Percentiles rank a stretch among this genome's conserved stretches.
Evolutionary conservation across 2,888 invertebrate genomes (phyloP).

Genomic region (Sinodicranocentrus sp.): DNA sequence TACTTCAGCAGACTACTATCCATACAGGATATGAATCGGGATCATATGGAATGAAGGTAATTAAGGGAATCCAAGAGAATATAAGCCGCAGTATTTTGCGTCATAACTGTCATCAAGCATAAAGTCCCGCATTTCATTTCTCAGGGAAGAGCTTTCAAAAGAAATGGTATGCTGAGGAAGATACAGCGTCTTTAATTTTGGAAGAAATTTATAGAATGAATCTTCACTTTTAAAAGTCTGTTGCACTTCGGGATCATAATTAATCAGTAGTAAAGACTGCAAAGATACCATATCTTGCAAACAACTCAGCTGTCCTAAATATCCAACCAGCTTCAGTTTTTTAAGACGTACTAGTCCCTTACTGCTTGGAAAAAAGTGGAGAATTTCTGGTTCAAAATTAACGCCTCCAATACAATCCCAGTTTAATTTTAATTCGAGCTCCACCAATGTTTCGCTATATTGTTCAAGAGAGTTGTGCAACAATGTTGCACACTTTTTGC

Average conservation of each 20-base stretch:
- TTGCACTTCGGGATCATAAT: conserved; percentile 23
- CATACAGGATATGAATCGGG: not conserved
- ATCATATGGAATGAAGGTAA: not conserved
- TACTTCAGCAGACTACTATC: not conserved
- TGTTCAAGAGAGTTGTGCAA: conserved; percentile 22
- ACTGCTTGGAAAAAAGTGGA: conserved; percentile 39
- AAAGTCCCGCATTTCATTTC: conserved; percentile 28
- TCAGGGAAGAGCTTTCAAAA: not conserved
- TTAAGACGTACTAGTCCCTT: not conserved
- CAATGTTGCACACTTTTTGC: conserved; percentile 5
- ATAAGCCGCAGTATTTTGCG: conserved; percentile 49
- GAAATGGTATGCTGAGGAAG: conserved; percentile 16
- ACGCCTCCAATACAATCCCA: conserved; percentile 6
- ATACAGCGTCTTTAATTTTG: conserved; percentile 7
- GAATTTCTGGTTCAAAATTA: conserved; percentile 5
- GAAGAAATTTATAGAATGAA: conserved; percentile 22
- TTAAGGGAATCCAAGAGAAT: not conserved
- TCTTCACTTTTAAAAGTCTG: not conserved
- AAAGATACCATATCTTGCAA: conserved; percentile 5
- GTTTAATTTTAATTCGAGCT: conserved; percentile 37
- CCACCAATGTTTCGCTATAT: conserved; percentile 15
- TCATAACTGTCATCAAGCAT: conserved; percentile 27
- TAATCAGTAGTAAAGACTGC: conserved; percentile 23
- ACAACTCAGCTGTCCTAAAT: conserved; percentile 28
- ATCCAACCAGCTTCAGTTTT: conserved; percentile 46